These are phyloP conservation scores for Prionailurus viverrinus DNA, from an alignment of 2,113 vertebrate genomes.

Conservation along the genomic window DNA sequence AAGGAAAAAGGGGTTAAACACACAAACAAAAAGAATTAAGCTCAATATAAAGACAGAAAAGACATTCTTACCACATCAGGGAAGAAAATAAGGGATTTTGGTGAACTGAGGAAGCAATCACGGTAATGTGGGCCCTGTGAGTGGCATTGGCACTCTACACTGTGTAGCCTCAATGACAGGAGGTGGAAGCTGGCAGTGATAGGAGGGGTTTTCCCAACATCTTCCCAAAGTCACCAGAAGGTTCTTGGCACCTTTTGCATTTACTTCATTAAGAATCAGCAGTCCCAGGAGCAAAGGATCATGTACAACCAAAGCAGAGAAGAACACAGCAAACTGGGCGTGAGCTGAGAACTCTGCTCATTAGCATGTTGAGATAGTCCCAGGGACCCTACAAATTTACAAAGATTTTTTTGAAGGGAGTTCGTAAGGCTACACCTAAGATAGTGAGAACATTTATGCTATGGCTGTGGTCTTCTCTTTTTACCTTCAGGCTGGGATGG, in stretches of 20 bases:
- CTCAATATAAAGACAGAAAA: neutral
- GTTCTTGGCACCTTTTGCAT: neutral
- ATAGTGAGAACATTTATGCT: neutral
- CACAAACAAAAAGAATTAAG: conserved; percentile 2
- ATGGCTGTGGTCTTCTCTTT: neutral
- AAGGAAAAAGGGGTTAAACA: neutral
- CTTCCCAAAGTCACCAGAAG: conserved; percentile 17
- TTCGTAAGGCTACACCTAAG: neutral
- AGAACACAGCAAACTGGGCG: neutral
- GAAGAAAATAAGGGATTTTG: neutral
- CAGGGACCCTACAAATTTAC: neutral
- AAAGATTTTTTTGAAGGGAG: neutral
- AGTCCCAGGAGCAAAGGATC: neutral
- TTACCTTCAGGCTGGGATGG: neutral
- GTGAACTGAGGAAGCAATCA: rapidly evolving
- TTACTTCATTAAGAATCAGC: neutral
- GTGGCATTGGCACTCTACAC: neutral
- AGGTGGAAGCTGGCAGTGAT: neutral
- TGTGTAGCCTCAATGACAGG: neutral
- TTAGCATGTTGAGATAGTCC: neutral
- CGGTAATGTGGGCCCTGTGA: neutral
- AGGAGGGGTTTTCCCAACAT: neutral
- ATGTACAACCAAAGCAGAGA: neutral
- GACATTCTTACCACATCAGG: neutral
- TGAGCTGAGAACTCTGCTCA: neutral